A percentile compares a stretch with the other conserved stretches of the same genome.
Evolutionary conservation across 1,140 invertebrate genomes (phyloP).

Genomic region (Dinoponera quadriceps): DNA sequence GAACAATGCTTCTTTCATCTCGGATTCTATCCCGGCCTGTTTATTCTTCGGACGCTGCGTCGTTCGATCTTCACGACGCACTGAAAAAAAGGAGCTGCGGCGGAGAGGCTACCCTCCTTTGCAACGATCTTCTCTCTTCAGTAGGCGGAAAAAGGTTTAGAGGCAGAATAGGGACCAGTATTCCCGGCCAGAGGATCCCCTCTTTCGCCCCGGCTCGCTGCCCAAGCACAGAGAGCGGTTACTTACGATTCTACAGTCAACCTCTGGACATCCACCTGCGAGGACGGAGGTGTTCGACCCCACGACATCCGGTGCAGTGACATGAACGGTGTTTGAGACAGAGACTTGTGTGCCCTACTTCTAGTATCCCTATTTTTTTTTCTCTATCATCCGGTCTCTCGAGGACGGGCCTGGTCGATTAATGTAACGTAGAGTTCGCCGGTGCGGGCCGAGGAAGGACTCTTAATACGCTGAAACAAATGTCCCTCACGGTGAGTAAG

Average conservation of each 20-base stretch:
- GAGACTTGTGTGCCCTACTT: constrained; percentile 73
- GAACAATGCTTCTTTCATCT: background rate
- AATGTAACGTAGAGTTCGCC: constrained; percentile 64
- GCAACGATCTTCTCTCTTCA: constrained; percentile 46
- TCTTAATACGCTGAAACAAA: constrained; percentile 43
- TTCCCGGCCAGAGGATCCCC: constrained; percentile 63
- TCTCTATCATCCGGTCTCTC: constrained; percentile 29
- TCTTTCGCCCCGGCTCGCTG: constrained; percentile 69
- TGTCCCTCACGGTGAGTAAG: constrained; percentile 69
- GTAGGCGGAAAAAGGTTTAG: constrained; percentile 63
- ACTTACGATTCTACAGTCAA: constrained; percentile 85
- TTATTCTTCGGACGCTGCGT: background rate
- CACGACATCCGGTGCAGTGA: constrained; percentile 83
- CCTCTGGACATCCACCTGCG: constrained; percentile 85
- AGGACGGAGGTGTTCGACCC: constrained; percentile 85
- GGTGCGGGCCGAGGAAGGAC: constrained; percentile 62
- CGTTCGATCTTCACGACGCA: background rate
- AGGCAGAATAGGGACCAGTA: constrained; percentile 70
- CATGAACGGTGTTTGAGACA: constrained; percentile 80
- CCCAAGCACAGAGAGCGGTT: constrained; percentile 79
- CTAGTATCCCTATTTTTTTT: constrained; percentile 59
- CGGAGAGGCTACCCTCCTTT: constrained; percentile 59
- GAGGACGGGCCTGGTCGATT: constrained; percentile 56
- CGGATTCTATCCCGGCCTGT: background rate
- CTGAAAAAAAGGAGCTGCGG: background rate